Conservation (phyloP, 2,113 vertebrate species). For the Hyla sarda region DNA sequence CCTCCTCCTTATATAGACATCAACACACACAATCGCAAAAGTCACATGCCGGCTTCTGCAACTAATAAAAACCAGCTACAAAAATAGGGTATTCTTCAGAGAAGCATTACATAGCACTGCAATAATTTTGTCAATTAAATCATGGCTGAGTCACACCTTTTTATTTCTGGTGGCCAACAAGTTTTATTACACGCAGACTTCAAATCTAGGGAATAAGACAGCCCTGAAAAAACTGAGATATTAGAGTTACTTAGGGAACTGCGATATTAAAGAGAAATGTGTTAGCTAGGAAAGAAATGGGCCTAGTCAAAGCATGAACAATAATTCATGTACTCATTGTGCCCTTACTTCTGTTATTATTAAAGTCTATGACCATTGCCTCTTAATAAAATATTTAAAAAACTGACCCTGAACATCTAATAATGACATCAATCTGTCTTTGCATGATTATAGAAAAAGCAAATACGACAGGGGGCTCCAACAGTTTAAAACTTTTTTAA, state of each 20-base stretch:
- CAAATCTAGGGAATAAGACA: conserved; percentile 43
- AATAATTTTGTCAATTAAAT: conserved; percentile 61
- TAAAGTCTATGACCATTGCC: not conserved
- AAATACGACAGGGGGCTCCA: not conserved
- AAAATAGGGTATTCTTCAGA: conserved; percentile 59
- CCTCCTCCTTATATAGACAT: conserved; percentile 43
- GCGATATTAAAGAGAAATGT: not conserved
- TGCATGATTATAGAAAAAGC: not conserved
- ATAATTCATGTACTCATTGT: not conserved
- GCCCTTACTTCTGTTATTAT: not conserved
- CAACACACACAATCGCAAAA: conserved; percentile 51
- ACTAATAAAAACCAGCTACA: conserved; percentile 60
- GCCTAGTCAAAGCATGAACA: not conserved
- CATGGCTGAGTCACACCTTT: conserved; percentile 58
- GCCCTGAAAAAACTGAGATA: conserved; percentile 21
- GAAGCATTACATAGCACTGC: conserved; percentile 58
- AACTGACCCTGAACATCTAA: not conserved
- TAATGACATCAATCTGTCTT: not conserved
- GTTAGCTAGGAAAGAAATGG: not conserved
- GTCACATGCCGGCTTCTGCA: conserved; percentile 51
- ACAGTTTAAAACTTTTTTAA: no score
- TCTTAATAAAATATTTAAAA: not conserved
- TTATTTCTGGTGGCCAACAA: conserved; percentile 55
- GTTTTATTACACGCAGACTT: conserved; percentile 53
- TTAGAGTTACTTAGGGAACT: not conserved